Conservation (phyloP, 2,797 vertebrate genomes). For the Sphenopsis melanotis region DNA sequence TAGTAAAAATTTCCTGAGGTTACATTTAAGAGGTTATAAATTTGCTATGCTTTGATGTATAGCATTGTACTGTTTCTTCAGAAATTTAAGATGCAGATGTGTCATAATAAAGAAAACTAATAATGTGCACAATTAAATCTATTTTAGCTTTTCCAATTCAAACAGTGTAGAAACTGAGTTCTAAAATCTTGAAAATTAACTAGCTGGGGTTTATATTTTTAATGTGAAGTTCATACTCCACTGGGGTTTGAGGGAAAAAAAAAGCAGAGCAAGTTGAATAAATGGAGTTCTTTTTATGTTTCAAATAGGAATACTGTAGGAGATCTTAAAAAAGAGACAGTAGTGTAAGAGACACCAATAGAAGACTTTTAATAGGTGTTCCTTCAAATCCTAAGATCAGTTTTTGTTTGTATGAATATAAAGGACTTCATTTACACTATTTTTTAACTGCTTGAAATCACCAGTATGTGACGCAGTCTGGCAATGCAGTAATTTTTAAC, state of each 20-base stretch:
- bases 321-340: background rate
- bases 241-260: fast-evolving
- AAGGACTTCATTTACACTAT: background rate
- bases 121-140: background rate
- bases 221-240: background rate
- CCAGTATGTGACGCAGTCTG: background rate
- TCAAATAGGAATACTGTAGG: background rate
- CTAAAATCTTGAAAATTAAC: background rate
- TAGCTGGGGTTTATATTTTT: background rate
- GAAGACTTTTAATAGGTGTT: background rate
- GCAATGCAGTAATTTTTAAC: background rate
- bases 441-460: background rate
- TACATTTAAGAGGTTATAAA: conserved; percentile 46
- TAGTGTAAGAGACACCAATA: background rate
- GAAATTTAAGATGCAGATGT: conserved; percentile 11
- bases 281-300: background rate
- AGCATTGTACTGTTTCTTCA: conserved; percentile 12
- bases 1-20: conserved; percentile 52
- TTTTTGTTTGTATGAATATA: background rate
- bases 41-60: conserved; percentile 48
- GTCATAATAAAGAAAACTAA: background rate
- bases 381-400: background rate
- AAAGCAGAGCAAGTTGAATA: background rate
- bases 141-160: background rate
- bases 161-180: background rate